These are phyloP conservation scores for Chymomyza costata DNA, from an alignment of 1,140 invertebrate genomes.

Conservation along the genomic window DNA sequence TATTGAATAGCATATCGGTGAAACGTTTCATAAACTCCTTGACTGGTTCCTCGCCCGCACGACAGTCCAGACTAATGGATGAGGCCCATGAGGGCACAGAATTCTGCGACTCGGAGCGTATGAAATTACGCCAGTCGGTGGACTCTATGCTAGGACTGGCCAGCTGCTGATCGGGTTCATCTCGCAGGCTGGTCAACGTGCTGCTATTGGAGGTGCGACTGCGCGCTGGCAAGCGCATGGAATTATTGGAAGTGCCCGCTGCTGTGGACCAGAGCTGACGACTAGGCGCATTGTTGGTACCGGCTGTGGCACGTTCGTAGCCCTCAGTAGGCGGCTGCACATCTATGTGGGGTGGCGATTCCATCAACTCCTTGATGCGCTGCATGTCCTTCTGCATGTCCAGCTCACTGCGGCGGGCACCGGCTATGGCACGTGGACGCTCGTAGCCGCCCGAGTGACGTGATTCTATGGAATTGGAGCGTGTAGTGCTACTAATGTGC, in stretches of 20 bases:
- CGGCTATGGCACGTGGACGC: constrained; percentile 52
- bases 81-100: constrained; percentile 85
- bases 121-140: constrained; percentile 70
- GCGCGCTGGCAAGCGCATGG: constrained; percentile 49
- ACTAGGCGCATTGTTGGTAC: constrained; percentile 1
- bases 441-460: constrained; percentile 69
- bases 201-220: constrained; percentile 69
- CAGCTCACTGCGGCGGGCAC: constrained; percentile 62
- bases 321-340: constrained; percentile 61
- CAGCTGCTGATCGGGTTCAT: constrained; percentile 57
- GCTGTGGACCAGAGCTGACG: constrained; percentile 41
- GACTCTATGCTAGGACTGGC: constrained; percentile 73
- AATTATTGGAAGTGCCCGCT: constrained; percentile 36
- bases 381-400: constrained; percentile 67
- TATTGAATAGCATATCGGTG: constrained; percentile 82
- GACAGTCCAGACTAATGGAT: constrained; percentile 83
- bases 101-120: constrained; percentile 79
- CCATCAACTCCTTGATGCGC: constrained; percentile 46
- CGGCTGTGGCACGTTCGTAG: constrained; percentile 1
- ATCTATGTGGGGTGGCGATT: constrained; percentile 59
- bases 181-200: constrained; percentile 63
- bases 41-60: constrained; percentile 82
- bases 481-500: constrained; percentile 63
- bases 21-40: constrained; percentile 85
- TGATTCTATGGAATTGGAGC: constrained; percentile 55